A percentile compares a stretch with the other conserved stretches of the same genome.
These are phyloP conservation scores for Zhuqinia jingwanae DNA, from an alignment of 2,888 invertebrate genomes.

Conservation along the genomic window DNA sequence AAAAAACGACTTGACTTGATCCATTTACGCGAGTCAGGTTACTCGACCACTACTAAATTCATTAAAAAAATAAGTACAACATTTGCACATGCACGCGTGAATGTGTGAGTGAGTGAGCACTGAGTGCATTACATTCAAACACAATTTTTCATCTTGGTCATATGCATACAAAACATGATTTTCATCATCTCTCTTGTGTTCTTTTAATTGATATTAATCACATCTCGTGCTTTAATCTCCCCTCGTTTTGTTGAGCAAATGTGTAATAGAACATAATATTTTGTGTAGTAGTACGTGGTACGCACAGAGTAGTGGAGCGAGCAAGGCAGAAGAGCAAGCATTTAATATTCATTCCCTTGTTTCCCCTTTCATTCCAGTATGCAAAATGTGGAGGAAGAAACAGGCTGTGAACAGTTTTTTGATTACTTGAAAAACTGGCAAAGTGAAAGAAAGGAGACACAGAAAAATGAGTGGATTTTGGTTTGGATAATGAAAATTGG, in stretches of 20 bases:
- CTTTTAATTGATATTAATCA: conserved; percentile 68
- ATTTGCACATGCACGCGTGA: not conserved
- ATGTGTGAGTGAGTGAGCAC: conserved; percentile 2
- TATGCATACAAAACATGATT: conserved; percentile 36
- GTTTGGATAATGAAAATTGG: conserved; percentile 51
- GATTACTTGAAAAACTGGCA: conserved; percentile 1
- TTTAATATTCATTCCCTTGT: conserved; percentile 31
- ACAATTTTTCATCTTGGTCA: conserved; percentile 52
- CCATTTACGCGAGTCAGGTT: not conserved
- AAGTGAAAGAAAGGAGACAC: conserved; percentile 41
- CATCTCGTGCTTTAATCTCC: conserved; percentile 51
- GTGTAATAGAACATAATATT: not conserved
- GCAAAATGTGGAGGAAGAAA: not conserved
- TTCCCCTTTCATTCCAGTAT: not conserved
- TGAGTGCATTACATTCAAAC: not conserved
- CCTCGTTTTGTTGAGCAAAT: not conserved
- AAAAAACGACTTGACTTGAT: not conserved
- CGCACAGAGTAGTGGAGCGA: not conserved
- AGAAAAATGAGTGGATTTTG: conserved; percentile 1
- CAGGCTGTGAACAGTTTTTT: conserved; percentile 35
- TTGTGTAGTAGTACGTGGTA: not conserved
- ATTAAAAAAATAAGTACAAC: not conserved
- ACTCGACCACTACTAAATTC: not conserved
- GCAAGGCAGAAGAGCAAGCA: not conserved
- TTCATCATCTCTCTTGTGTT: conserved; percentile 54